Conservation (phyloP, 2,113 vertebrate genomes). For the Hirundichthys speculiger region DNA sequence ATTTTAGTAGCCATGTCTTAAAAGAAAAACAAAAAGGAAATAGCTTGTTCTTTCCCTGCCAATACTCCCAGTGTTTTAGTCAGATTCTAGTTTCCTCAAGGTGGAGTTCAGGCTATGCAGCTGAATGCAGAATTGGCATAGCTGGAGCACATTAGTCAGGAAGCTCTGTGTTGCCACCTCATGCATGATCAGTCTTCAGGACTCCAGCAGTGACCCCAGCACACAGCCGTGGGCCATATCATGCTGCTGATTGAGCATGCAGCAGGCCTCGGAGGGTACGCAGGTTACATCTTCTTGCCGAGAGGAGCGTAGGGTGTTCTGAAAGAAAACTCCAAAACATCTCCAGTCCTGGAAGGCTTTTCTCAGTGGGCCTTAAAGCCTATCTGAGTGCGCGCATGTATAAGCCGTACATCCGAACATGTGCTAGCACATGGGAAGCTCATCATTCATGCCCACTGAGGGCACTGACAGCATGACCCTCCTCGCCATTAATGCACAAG, state of each 20-base stretch:
- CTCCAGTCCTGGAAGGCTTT: conserved; percentile 56
- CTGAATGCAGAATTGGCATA: conserved; percentile 37
- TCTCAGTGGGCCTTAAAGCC: conserved; percentile 37
- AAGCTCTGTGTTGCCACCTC: conserved; percentile 52
- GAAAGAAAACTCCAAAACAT: conserved; percentile 59
- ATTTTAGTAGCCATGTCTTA: conserved; percentile 8
- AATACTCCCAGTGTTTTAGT: conserved; percentile 18
- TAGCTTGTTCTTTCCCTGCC: conserved; percentile 12
- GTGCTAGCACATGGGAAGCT: conserved; percentile 38
- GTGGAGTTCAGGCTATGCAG: conserved; percentile 30
- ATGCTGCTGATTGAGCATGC: conserved; percentile 69
- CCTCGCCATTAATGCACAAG: conserved; percentile 28
- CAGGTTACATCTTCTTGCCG: conserved; percentile 60
- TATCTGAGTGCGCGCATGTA: conserved; percentile 5
- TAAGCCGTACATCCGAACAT: conserved; percentile 18
- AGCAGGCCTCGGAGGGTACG: conserved; percentile 56
- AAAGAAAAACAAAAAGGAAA: neutral
- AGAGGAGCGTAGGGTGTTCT: conserved; percentile 45
- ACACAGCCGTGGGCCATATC: conserved; percentile 62
- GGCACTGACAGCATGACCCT: conserved; percentile 46
- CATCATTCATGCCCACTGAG: conserved; percentile 39
- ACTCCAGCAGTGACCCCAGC: conserved; percentile 66
- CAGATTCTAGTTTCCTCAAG: conserved; percentile 33
- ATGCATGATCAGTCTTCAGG: conserved; percentile 57
- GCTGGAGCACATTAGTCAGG: conserved; percentile 41